These are phyloP conservation scores for Piezodorus guildinii DNA, from an alignment of 1,140 invertebrate species.

Conservation along the genomic window DNA sequence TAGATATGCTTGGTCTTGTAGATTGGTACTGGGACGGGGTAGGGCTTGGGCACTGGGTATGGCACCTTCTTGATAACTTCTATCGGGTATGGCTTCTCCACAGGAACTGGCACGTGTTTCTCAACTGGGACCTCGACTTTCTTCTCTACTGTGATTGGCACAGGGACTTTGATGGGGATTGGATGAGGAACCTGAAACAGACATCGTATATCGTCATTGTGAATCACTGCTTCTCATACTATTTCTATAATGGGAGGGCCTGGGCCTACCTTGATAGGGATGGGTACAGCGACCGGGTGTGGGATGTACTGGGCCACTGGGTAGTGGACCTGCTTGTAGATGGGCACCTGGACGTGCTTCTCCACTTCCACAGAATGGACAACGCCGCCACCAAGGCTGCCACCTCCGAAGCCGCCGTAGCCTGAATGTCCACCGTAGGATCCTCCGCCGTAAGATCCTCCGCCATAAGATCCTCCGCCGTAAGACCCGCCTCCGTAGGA, in stretches of 20 bases:
- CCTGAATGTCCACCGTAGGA: background rate
- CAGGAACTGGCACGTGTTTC: slow-evolving; percentile 28
- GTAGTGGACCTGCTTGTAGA: background rate
- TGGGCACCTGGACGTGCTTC: slow-evolving; percentile 5
- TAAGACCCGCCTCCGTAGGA: too few relatives aligned
- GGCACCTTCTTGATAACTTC: slow-evolving; percentile 29
- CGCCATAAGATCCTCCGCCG: too few relatives aligned
- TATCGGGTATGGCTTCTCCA: slow-evolving; percentile 29
- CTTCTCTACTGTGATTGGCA: slow-evolving; percentile 27
- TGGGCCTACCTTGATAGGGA: background rate
- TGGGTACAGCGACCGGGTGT: slow-evolving; percentile 13
- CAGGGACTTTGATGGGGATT: slow-evolving; percentile 20
- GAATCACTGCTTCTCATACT: background rate
- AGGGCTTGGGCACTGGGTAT: slow-evolving; percentile 27
- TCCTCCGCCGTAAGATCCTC: background rate
- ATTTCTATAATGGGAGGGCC: background rate
- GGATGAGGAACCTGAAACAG: slow-evolving; percentile 25
- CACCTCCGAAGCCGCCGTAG: background rate
- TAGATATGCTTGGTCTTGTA: slow-evolving; percentile 29
- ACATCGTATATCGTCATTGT: slow-evolving; percentile 11
- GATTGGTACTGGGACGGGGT: slow-evolving; percentile 29
- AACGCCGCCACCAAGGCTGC: background rate
- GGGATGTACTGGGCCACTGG: slow-evolving; percentile 6
- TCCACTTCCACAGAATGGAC: slow-evolving; percentile 6
- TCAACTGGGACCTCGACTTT: slow-evolving; percentile 28